phyloP scores from a whole-genome alignment of 2,113 vertebrate genomes.

The Zosterops hypoxanthus region DNA sequence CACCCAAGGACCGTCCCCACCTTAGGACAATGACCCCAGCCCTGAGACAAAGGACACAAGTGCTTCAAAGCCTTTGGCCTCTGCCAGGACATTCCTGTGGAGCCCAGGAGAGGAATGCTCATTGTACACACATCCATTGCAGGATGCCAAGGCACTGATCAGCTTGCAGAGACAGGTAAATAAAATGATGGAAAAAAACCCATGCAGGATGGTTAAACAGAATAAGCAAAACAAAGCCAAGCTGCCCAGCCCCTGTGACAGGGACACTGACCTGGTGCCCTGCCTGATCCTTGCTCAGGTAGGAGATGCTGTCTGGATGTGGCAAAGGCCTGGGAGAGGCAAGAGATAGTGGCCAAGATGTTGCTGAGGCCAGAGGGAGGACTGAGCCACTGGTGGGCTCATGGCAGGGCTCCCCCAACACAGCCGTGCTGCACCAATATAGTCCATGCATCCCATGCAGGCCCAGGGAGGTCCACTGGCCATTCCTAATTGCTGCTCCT shows the following conservation, averaged over 20 bases:
- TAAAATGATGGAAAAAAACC: background rate
- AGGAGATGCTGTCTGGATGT: background rate
- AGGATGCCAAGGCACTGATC: background rate
- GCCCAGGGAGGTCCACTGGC: accelerated
- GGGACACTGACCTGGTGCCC: background rate
- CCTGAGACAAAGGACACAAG: background rate
- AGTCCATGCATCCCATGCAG: background rate
- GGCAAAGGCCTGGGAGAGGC: accelerated
- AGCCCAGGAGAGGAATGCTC: background rate
- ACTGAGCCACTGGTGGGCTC: background rate
- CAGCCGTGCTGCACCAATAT: accelerated
- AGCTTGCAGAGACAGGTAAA: accelerated
- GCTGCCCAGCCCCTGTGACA: background rate
- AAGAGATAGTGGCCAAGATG: background rate
- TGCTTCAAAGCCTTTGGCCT: background rate
- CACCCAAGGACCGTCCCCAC: background rate
- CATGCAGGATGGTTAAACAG: background rate
- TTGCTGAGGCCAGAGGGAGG: background rate
- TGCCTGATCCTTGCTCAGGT: background rate
- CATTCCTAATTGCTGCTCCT: background rate
- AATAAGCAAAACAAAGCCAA: background rate
- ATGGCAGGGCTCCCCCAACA: background rate
- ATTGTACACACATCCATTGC: accelerated
- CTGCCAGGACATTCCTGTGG: background rate
- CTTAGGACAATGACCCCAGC: background rate